Base-by-base conservation (phyloP, 2,113 vertebrate genomes). In the Ploceus nigricollis region DNA sequence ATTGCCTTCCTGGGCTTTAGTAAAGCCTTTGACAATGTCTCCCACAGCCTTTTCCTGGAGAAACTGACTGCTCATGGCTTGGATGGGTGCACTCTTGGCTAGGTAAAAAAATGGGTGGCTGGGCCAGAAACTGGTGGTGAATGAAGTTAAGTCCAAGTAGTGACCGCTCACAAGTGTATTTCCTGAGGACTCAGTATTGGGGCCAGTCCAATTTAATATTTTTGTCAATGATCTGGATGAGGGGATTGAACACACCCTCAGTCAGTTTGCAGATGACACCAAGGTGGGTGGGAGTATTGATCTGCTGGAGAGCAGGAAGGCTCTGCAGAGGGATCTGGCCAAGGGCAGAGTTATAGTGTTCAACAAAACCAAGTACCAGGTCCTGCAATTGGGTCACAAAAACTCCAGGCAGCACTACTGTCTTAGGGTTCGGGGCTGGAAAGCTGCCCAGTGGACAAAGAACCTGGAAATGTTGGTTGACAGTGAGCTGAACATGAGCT, bases 161-260 rank as follows among this genome's bases (percentile, higher is more conserved):
- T 40, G 25, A 17, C 21, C 2, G 5, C n/a, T 71, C 9, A 54
- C 16, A 40, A 87, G 11, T 39, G 16, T 3, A 24, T 20, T 9
- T 39, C 30, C 5, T 0, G 0, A 54, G 24, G 20, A 24, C 8
- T 54, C 40, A 47, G 10, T 24, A 11, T 0, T 47, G 3, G 11
- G 20, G 4, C 13, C 30, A 47, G 30, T 24, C 9, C 11, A 39
- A 9, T 48, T 63, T 56, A 35, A 25, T n/a, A 31, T 25, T 30
- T 56, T 64, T 39, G 18, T 31, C 21, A 30, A 7, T 24, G 4
- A 10, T n/a, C n/a, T 54, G 50, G 56, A 27, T 63, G 65, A 54
- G 16, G 18, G 11, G 9, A 48, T 56, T 0, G 1, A 42, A 31
- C 11, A 24, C 57, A 56, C 13, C 28, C n/a, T 51, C 53, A n/a